Conservation (phyloP, 2,888 invertebrate species). For the Patella caerulea region DNA sequence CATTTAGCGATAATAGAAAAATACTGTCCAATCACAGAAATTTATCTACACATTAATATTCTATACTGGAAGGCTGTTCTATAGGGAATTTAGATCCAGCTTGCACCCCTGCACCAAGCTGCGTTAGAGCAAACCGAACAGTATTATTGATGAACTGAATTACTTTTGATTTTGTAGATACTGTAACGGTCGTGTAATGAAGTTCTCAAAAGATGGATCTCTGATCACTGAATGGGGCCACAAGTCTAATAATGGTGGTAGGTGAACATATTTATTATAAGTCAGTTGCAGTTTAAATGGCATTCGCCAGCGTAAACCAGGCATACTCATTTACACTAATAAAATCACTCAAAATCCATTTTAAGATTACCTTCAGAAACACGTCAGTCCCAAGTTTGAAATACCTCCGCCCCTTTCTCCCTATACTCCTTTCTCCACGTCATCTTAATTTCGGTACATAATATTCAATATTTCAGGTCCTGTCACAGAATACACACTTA, state of each 20-base stretch:
- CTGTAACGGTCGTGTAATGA: conserved; percentile 88
- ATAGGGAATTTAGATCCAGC: too few relatives aligned
- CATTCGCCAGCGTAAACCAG: too few relatives aligned
- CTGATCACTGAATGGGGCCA: conserved; percentile 71
- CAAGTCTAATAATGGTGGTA: conserved; percentile 34
- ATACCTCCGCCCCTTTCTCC: not conserved
- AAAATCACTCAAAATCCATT: too few relatives aligned
- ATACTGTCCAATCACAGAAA: too few relatives aligned
- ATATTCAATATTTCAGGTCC: conserved; percentile 12
- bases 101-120: too few relatives aligned
- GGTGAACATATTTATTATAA: not conserved
- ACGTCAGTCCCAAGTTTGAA: not conserved
- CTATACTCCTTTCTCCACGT: conserved; percentile 19
- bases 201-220: conserved; percentile 79
- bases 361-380: not conserved
- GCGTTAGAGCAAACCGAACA: not conserved
- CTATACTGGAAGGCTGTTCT: too few relatives aligned
- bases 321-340: too few relatives aligned
- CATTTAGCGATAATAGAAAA: too few relatives aligned
- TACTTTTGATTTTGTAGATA: conserved; percentile 70
- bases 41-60: too few relatives aligned
- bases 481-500: conserved; percentile 63
- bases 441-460: too few relatives aligned
- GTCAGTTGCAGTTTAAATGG: too few relatives aligned
- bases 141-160: not conserved